Base-by-base conservation (phyloP, 2,888 invertebrate species). In the Sarcophaga rosellei region DNA sequence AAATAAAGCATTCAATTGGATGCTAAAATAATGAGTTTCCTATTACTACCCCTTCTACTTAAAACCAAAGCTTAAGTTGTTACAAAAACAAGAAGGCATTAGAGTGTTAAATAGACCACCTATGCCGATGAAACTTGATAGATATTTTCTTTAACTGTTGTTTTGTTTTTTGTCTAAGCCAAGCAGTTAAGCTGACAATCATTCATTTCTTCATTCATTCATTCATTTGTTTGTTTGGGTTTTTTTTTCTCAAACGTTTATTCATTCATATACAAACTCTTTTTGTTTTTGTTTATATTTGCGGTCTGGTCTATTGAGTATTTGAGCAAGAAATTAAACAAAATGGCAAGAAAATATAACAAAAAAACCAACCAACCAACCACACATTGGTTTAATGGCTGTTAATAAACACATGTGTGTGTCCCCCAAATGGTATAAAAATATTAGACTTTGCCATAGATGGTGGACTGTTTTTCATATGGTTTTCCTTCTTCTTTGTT, bases 371-470 rank as follows among this genome's bases (percentile, higher is more conserved):
- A 81, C 69, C 77, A 59, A 74, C 15, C 59, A 85, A 75, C 74
- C 75, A 82, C 70, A 82, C 81, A 75, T 25, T 76, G 85, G 79
- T 72, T 85, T 82, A 85, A 82, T 85, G 82, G 85, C 76, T 70
- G 82, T 82, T 85, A 75, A 85, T 85, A 82, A 85, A 79, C 79
- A 82, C 79, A 85, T 85, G 82, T 85, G 85, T 85, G 85, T 85
- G 78, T 82, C 78, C 75, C 85, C 82, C 79, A 82, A 85, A 81
- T 70, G 59, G 59, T 79, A 81, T 59, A 77, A 80, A 35, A 85
- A 76, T 84, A 75, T 75, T 74, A 65, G 53, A 57, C 70, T 57
- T 72, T 82, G 70, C 59, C 65, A 15, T 53, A 53, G 53, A 76
- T 82, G 23, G 53, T 82, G 23, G 53, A 65, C 53, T 53, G 25